Percentiles rank a stretch among this genome's conserved stretches.
These are phyloP conservation scores for Hormaphis cornu DNA, from an alignment of 1,140 invertebrate genomes.

Conservation along the genomic window DNA sequence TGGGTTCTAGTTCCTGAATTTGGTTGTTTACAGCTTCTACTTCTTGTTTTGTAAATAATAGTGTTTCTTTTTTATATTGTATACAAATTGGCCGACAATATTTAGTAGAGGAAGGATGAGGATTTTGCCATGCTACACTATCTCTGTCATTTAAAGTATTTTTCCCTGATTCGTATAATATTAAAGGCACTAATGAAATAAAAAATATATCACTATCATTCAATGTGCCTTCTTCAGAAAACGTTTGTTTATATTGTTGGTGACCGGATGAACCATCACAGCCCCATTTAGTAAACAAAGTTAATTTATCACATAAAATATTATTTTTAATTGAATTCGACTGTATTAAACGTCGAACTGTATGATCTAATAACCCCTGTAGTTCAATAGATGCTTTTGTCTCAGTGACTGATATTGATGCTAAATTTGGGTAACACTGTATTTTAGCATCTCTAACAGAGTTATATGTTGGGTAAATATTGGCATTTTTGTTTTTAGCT, in stretches of 20 bases:
- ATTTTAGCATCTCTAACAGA: slow-evolving; percentile 23
- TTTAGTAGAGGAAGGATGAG: slow-evolving; percentile 18
- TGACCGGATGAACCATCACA: slow-evolving; percentile 19
- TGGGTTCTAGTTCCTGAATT: slow-evolving; percentile 4
- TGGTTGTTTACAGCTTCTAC: neutral
- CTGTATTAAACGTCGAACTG: neutral
- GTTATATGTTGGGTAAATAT: slow-evolving; percentile 24
- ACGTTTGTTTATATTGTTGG: slow-evolving; percentile 31
- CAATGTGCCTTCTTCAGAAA: neutral
- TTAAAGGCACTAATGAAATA: slow-evolving; percentile 24
- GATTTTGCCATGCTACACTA: slow-evolving; percentile 31
- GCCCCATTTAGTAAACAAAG: neutral
- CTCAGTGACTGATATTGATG: slow-evolving; percentile 6
- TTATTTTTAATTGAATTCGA: neutral
- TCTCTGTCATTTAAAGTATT: neutral
- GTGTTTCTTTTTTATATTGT: neutral
- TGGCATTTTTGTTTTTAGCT: neutral
- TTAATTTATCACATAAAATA: neutral
- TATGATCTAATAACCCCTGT: neutral
- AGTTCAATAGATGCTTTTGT: neutral
- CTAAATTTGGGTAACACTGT: slow-evolving; percentile 20
- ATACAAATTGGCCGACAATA: slow-evolving; percentile 25
- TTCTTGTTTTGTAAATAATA: neutral
- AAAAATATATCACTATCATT: slow-evolving; percentile 21
- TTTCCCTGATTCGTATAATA: neutral